phyloP scores from a whole-genome alignment of 2,888 invertebrate species.

The Linyphia triangularis region DNA sequence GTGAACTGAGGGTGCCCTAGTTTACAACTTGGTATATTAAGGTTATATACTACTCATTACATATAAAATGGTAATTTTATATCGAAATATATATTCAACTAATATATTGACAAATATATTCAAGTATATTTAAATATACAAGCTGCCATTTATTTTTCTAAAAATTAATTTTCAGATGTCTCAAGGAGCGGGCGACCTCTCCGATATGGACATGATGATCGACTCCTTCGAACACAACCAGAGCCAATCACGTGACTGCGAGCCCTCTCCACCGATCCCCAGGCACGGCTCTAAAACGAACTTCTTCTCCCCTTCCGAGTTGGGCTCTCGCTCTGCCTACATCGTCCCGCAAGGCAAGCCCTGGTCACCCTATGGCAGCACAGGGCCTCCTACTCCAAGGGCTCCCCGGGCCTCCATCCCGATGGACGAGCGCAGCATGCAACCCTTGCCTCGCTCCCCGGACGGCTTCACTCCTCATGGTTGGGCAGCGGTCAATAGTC shows the following conservation, averaged over 20 bases:
- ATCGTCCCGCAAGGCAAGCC: slow-evolving; percentile 57
- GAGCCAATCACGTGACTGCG: slow-evolving; percentile 76
- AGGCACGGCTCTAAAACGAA: slow-evolving; percentile 74
- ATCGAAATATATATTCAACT: no score
- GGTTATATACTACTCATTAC: no score
- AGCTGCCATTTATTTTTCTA: no score
- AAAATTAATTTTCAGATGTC: slow-evolving; percentile 56
- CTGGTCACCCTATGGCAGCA: slow-evolving; percentile 69
- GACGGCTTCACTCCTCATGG: slow-evolving; percentile 43
- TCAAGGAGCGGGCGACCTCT: slow-evolving; percentile 67
- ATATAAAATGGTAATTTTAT: no score
- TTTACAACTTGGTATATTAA: no score
- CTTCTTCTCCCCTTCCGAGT: slow-evolving; percentile 65
- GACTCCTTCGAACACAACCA: slow-evolving; percentile 72
- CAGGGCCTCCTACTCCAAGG: slow-evolving; percentile 61
- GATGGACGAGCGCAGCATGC: slow-evolving; percentile 54
- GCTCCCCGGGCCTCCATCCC: slow-evolving; percentile 56
- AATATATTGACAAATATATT: no score
- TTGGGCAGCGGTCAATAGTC: slow-evolving; percentile 67
- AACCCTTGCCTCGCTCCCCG: slow-evolving; percentile 45
- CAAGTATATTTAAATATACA: no score
- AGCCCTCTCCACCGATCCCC: slow-evolving; percentile 76
- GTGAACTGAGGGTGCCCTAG: no score
- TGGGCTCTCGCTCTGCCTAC: slow-evolving; percentile 13
- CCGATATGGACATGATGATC: slow-evolving; percentile 71